A percentile compares a stretch with the other conserved stretches of the same genome.
phyloP scores from a whole-genome alignment of 2,797 vertebrate species.

The Squalus acanthias region DNA sequence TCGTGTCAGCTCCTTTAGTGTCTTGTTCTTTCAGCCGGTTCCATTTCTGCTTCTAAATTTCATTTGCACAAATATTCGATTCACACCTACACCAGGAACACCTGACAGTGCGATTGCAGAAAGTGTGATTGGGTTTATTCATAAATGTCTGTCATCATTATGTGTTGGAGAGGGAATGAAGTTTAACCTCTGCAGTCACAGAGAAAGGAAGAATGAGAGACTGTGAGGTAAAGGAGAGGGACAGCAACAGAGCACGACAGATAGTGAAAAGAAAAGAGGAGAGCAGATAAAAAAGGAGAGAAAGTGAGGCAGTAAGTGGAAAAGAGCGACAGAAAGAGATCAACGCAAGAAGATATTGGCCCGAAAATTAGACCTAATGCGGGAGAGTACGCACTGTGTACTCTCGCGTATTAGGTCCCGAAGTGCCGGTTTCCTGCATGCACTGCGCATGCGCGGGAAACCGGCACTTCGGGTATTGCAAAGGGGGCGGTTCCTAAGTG shows the following conservation, averaged over 20 bases:
- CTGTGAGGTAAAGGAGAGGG: neutral
- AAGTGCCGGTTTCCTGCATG: too few species aligned
- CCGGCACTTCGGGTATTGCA: too few species aligned
- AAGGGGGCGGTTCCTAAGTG: too few species aligned
- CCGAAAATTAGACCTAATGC: too few species aligned
- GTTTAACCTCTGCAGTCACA: neutral
- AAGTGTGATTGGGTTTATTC: neutral
- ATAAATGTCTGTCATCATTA: neutral
- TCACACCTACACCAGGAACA: neutral
- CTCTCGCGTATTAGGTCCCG: too few species aligned
- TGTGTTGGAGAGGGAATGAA: neutral
- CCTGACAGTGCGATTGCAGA: neutral
- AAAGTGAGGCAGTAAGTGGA: neutral
- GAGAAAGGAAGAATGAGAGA: neutral
- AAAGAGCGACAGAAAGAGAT: neutral
- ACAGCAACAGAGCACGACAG: too few species aligned
- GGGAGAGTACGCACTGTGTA: too few species aligned
- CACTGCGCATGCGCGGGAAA: too few species aligned
- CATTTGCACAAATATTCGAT: constrained; percentile 2
- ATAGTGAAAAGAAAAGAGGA: neutral
- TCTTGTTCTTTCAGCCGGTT: neutral
- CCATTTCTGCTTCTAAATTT: constrained; percentile 4
- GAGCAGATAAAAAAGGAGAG: too few species aligned
- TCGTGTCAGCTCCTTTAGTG: neutral
- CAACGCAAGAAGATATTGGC: too few species aligned